phyloP scores from a whole-genome alignment of 2,113 vertebrate genomes.

The Steatornis caripensis region DNA sequence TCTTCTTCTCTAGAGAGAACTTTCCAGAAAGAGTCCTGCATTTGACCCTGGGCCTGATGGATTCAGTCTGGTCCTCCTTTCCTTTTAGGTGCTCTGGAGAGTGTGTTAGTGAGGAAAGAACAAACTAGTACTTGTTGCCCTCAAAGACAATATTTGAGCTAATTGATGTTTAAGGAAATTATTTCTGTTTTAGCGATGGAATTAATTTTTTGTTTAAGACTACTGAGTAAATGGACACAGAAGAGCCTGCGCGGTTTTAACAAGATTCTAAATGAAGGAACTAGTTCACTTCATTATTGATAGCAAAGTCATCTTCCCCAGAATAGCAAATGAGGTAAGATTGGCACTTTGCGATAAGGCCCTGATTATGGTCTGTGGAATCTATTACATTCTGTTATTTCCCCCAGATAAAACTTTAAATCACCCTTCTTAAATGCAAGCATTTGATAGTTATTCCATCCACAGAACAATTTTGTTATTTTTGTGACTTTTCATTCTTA shows the following conservation, averaged over 20 bases:
- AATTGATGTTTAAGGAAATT: neutral
- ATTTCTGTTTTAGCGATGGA: neutral
- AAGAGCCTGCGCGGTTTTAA: neutral
- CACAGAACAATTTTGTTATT: neutral
- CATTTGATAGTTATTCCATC: neutral
- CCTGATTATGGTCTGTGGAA: neutral
- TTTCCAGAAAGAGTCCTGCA: neutral
- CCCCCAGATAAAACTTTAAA: constrained; percentile 7
- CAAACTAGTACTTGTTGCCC: neutral
- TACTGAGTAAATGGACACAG: neutral
- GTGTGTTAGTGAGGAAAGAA: neutral
- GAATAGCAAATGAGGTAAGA: constrained; percentile 51
- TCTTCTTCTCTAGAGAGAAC: neutral
- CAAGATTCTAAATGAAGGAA: neutral
- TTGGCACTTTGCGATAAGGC: constrained; percentile 9
- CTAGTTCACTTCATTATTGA: constrained; percentile 38
- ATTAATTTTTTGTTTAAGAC: constrained; percentile 16
- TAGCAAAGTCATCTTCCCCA: constrained; percentile 35
- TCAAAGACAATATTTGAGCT: neutral
- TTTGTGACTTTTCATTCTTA: neutral
- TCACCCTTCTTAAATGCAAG: neutral
- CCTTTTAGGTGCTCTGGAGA: neutral
- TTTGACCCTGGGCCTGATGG: neutral
- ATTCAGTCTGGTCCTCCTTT: neutral
- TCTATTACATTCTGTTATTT: constrained; percentile 27